Percentiles rank a stretch among this genome's conserved stretches.
Evolutionary conservation across 2,888 invertebrate species (phyloP).

Genomic region (Hirtodrosophila confusa): DNA sequence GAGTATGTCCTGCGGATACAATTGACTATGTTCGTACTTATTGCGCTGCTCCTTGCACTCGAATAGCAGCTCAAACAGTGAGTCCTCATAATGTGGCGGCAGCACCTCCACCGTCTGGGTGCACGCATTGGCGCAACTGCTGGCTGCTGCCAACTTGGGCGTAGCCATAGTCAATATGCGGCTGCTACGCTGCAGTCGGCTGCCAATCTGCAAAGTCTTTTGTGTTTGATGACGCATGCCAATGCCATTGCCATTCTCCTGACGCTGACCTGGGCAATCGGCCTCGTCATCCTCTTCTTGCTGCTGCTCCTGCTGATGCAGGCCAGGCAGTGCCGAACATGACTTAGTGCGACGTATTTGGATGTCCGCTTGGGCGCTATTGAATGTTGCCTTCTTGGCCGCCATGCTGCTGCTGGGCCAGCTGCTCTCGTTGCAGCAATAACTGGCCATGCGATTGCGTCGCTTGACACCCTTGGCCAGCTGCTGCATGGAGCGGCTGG

Average conservation of each 20-base stretch:
- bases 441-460: slow-evolving; percentile 88
- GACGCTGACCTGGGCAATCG: slow-evolving; percentile 63
- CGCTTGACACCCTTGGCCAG: slow-evolving; percentile 85
- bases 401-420: slow-evolving; percentile 19
- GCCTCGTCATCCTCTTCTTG: slow-evolving; percentile 59
- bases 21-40: slow-evolving; percentile 62
- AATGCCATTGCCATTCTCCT: slow-evolving; percentile 51
- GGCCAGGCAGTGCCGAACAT: slow-evolving; percentile 85
- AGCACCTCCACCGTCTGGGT: slow-evolving; percentile 91
- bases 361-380: slow-evolving; percentile 53
- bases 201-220: slow-evolving; percentile 52
- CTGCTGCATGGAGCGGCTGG: slow-evolving; percentile 85
- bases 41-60: slow-evolving; percentile 83
- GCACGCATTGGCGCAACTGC: slow-evolving; percentile 34
- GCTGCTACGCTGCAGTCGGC: slow-evolving; percentile 74
- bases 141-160: slow-evolving; percentile 36
- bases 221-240: slow-evolving; percentile 29
- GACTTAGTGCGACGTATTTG: slow-evolving; percentile 87
- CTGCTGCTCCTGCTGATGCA: slow-evolving; percentile 27
- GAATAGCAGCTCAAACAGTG: slow-evolving; percentile 89
- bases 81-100: slow-evolving; percentile 90
- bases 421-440: slow-evolving; percentile 85
- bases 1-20: slow-evolving; percentile 86
- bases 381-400: slow-evolving; percentile 38
- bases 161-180: slow-evolving; percentile 73